These are phyloP conservation scores for Homarus americanus DNA, from an alignment of 1,140 invertebrate genomes.

Conservation along the genomic window DNA sequence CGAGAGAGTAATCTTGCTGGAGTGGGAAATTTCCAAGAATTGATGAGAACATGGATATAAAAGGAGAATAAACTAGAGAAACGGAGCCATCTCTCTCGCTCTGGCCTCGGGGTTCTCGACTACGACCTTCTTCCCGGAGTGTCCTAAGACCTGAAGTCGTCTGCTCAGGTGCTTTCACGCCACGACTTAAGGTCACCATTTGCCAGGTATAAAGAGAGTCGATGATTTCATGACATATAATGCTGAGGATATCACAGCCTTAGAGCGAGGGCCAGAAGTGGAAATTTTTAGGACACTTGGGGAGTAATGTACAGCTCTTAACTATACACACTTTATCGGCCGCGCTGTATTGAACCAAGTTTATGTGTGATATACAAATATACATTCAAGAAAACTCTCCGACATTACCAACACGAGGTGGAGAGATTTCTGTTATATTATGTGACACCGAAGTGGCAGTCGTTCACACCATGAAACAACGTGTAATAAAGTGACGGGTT, in stretches of 20 bases:
- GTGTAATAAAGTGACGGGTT: too few relatives aligned
- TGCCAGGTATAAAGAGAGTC: constrained; percentile 22
- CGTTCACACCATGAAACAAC: too few relatives aligned
- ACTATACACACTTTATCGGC: too few relatives aligned
- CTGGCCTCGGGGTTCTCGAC: neutral
- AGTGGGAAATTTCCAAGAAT: constrained; percentile 37
- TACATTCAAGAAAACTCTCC: too few relatives aligned
- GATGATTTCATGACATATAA: constrained; percentile 38
- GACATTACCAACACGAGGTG: too few relatives aligned
- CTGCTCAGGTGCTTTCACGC: neutral
- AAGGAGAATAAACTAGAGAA: constrained; percentile 37
- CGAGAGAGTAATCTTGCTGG: constrained; percentile 42
- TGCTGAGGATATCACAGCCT: constrained; percentile 20
- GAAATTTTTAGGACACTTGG: neutral
- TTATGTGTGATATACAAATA: neutral
- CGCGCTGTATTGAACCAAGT: neutral
- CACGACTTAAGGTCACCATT: neutral
- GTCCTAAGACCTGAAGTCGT: neutral
- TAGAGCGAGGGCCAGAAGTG: neutral
- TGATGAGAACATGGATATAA: constrained; percentile 39
- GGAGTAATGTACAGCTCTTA: neutral
- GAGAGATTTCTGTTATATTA: too few relatives aligned
- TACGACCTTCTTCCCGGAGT: neutral
- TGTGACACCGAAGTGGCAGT: too few relatives aligned
- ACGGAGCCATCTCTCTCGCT: constrained; percentile 2